Percentiles rank a stretch among this genome's conserved stretches.
Evolutionary conservation across 2,888 invertebrate genomes (phyloP).

Genomic region (Atrina japonica): DNA sequence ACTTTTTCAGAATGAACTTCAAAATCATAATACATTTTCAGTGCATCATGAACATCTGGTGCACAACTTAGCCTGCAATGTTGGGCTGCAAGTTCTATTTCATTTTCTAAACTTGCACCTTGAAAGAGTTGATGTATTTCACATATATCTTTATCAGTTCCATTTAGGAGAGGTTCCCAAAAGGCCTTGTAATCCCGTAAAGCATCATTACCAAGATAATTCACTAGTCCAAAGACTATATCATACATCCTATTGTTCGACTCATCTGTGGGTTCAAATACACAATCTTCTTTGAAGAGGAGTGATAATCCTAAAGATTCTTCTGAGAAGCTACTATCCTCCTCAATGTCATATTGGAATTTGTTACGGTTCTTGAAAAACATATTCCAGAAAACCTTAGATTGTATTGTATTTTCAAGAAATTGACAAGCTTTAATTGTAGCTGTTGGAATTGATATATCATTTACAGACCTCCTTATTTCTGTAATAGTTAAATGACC

Average conservation of each 20-base stretch:
- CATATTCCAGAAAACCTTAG: constrained; percentile 34
- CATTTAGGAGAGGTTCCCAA: constrained; percentile 37
- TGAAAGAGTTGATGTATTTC: constrained; percentile 24
- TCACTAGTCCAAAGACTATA: not conserved
- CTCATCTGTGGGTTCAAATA: not conserved
- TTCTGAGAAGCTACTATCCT: too few relatives aligned
- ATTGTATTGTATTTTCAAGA: not conserved
- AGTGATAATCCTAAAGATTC: not conserved
- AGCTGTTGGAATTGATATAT: not conserved
- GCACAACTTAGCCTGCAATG: not conserved
- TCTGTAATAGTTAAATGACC: not conserved
- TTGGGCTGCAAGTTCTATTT: constrained; percentile 33
- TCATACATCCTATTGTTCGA: not conserved
- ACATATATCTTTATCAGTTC: constrained; percentile 21
- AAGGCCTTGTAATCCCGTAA: constrained; percentile 19
- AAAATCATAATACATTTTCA: constrained; percentile 9
- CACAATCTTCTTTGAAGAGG: constrained; percentile 14
- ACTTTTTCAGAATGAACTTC: constrained; percentile 12
- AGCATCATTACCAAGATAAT: not conserved
- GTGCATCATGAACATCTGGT: not conserved
- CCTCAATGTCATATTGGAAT: not conserved
- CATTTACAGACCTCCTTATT: not conserved
- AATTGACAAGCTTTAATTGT: not conserved
- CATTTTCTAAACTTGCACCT: constrained; percentile 20
- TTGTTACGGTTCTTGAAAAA: not conserved